Conservation (phyloP, 2,888 invertebrate species). For the Tinea pellionella region DNA sequence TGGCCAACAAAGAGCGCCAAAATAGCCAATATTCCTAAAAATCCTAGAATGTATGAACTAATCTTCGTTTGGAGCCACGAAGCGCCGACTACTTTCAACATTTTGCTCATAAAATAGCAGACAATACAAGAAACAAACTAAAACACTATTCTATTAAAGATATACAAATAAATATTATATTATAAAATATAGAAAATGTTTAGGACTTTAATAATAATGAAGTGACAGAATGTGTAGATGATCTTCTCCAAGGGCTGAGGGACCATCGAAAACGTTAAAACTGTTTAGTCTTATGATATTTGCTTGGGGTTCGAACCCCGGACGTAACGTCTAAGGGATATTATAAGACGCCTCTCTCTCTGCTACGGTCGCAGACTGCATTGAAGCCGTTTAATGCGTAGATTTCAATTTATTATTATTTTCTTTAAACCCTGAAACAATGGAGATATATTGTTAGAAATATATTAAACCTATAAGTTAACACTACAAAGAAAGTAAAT, state of each 20-base stretch:
- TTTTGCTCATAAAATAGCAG: constrained; percentile 59
- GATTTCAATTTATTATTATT: constrained; percentile 25
- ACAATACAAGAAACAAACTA: neutral
- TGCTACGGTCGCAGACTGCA: constrained; percentile 38
- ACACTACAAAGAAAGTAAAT: neutral
- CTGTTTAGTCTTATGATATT: neutral
- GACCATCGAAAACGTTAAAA: constrained; percentile 48
- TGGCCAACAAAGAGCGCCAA: constrained; percentile 77
- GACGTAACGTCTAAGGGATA: constrained; percentile 23
- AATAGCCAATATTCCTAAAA: constrained; percentile 75
- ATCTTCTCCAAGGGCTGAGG: constrained; percentile 51
- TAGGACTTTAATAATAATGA: constrained; percentile 67
- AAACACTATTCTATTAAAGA: neutral
- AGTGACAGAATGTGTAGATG: constrained; percentile 63
- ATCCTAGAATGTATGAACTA: constrained; percentile 76
- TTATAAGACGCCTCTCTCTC: constrained; percentile 26
- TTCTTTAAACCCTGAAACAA: constrained; percentile 58
- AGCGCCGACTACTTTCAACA: constrained; percentile 83
- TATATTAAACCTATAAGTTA: neutral
- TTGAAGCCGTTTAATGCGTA: constrained; percentile 23
- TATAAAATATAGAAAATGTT: constrained; percentile 65
- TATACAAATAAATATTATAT: constrained; percentile 19
- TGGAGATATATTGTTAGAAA: constrained; percentile 15
- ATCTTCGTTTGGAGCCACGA: constrained; percentile 82
- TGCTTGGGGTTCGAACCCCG: neutral